Conservation (phyloP, 2,797 vertebrate genomes). For the Loris lydekkerianus region DNA sequence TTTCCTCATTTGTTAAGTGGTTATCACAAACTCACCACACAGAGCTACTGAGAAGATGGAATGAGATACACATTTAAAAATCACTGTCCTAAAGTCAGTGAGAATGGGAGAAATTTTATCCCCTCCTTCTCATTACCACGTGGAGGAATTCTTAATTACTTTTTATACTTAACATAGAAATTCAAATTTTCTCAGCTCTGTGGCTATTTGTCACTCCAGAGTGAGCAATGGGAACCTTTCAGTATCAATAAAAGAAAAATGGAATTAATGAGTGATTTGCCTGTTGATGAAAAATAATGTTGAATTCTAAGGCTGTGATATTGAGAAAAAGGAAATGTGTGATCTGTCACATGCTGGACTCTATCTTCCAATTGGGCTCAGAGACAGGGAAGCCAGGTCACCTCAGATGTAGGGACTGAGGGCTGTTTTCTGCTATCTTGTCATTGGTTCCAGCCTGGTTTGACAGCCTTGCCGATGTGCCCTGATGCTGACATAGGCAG, state of each 20-base stretch:
- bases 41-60: background rate
- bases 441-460: background rate
- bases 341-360: background rate
- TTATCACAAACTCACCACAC: background rate
- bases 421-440: background rate
- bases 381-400: background rate
- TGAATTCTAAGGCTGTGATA: slow-evolving; percentile 56
- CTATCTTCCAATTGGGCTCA: background rate
- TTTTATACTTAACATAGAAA: slow-evolving; percentile 7
- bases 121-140: slow-evolving; percentile 22
- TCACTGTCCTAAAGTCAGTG: background rate
- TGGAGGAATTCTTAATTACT: slow-evolving; percentile 50
- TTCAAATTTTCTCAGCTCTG: slow-evolving; percentile 40
- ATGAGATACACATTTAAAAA: background rate
- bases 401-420: background rate
- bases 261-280: slow-evolving; percentile 51
- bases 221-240: slow-evolving; percentile 35
- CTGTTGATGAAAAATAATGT: slow-evolving; percentile 48
- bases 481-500: background rate
- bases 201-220: background rate
- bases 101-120: background rate
- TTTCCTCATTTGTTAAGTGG: slow-evolving; percentile 14
- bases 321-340: background rate
- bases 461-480: background rate
- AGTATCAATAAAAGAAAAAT: slow-evolving; percentile 50